A percentile compares a stretch with the other conserved stretches of the same genome.
These are phyloP conservation scores for Aphelocoma coerulescens DNA, from an alignment of 2,113 vertebrate species.

Conservation along the genomic window DNA sequence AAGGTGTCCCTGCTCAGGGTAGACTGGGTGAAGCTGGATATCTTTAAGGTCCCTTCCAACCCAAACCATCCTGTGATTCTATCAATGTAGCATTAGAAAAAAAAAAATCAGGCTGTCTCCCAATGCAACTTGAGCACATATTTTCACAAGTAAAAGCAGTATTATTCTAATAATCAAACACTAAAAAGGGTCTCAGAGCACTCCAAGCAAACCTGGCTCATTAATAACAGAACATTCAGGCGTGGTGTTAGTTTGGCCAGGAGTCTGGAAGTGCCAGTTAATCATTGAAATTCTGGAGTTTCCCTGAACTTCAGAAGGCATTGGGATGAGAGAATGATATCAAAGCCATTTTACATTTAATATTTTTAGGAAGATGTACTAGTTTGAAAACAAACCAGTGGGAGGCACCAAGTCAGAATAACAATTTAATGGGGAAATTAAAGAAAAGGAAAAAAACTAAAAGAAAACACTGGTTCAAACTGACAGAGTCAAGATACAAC, in stretches of 20 bases:
- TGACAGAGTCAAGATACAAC: too few relatives aligned
- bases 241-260: neutral
- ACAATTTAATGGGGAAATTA: too few relatives aligned
- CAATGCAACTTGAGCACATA: neutral
- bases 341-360: neutral
- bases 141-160: neutral
- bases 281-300: neutral
- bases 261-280: neutral
- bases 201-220: neutral
- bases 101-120: neutral
- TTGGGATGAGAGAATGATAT: neutral
- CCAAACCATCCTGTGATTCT: neutral
- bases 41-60: neutral
- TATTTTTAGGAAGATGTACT: neutral
- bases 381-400: too few relatives aligned
- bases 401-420: too few relatives aligned
- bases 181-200: neutral
- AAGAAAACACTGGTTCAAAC: too few relatives aligned
- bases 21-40: neutral
- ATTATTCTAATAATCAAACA: neutral
- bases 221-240: neutral
- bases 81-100: neutral
- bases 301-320: neutral
- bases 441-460: too few relatives aligned
- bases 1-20: neutral